Evolutionary conservation across 2,113 vertebrate genomes (phyloP).

Genomic region (Equus przewalskii): DNA sequence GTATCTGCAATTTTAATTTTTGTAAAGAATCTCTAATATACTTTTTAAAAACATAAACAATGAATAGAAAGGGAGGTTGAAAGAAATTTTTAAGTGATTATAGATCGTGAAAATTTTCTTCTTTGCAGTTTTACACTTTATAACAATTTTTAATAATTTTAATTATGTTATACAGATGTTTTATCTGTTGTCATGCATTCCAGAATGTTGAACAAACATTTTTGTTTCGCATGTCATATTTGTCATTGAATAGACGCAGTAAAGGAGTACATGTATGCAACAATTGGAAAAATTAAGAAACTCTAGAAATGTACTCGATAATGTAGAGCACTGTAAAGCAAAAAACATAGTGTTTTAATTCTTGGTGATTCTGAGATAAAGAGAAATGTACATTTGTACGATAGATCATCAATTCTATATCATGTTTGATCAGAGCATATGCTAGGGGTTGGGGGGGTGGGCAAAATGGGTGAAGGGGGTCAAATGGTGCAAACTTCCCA

Average conservation of each 20-base stretch:
- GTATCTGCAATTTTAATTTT: neutral
- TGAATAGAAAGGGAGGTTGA: neutral
- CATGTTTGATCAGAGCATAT: neutral
- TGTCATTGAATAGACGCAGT: neutral
- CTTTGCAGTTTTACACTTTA: neutral
- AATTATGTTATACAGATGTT: neutral
- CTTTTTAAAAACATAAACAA: neutral
- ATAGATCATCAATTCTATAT: neutral
- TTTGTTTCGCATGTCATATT: neutral
- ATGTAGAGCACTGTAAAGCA: neutral
- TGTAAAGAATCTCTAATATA: neutral
- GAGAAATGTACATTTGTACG: neutral
- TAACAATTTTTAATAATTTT: neutral
- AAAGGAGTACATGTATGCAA: neutral
- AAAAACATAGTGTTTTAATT: neutral
- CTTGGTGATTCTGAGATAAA: neutral
- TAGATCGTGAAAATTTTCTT: neutral
- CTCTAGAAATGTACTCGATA: neutral
- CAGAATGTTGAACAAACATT: neutral
- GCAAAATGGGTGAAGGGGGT: too few relatives aligned
- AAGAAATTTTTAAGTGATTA: neutral
- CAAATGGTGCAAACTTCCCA: too few relatives aligned
- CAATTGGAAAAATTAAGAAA: neutral
- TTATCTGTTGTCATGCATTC: neutral
- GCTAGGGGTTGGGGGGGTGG: too few relatives aligned